phyloP scores from a whole-genome alignment of 2,113 vertebrate species.

The Uropsilus gracilis region DNA sequence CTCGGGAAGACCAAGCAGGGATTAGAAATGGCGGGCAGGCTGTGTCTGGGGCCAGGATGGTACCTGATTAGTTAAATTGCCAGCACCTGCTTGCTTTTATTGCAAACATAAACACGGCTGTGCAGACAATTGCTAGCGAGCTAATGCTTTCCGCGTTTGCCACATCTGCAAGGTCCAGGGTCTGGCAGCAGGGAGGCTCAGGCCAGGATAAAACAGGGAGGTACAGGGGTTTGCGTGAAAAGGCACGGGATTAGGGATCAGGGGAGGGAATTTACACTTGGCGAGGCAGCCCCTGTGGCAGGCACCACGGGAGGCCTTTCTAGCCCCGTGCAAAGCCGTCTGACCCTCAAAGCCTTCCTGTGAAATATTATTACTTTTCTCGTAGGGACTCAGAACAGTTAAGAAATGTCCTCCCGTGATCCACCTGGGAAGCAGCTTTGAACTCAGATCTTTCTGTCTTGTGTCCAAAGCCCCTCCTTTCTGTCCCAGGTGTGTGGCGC shows the following conservation, averaged over 20 bases:
- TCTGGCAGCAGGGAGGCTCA: neutral
- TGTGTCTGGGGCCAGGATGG: slow-evolving; percentile 28
- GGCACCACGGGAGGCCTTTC: neutral
- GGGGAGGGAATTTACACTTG: neutral
- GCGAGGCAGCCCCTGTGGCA: neutral
- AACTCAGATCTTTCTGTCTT: neutral
- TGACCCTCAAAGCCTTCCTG: neutral
- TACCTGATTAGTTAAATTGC: slow-evolving; percentile 78
- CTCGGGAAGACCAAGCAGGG: slow-evolving; percentile 42
- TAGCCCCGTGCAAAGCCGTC: fast-evolving
- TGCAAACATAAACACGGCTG: slow-evolving; percentile 70
- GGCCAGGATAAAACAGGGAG: neutral
- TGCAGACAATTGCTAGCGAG: neutral
- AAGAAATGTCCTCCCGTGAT: fast-evolving
- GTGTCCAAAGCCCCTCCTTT: neutral
- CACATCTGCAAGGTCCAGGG: neutral
- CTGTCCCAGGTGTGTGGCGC: fast-evolving
- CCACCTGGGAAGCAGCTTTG: neutral
- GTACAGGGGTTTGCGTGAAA: neutral
- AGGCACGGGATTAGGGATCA: fast-evolving
- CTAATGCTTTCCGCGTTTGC: neutral
- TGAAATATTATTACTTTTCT: neutral
- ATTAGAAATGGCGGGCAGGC: neutral
- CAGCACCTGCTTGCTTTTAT: slow-evolving; percentile 77
- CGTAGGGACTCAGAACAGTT: neutral